Base-by-base conservation (phyloP, 1,140 invertebrate species). In the Caerostris extrusa region DNA sequence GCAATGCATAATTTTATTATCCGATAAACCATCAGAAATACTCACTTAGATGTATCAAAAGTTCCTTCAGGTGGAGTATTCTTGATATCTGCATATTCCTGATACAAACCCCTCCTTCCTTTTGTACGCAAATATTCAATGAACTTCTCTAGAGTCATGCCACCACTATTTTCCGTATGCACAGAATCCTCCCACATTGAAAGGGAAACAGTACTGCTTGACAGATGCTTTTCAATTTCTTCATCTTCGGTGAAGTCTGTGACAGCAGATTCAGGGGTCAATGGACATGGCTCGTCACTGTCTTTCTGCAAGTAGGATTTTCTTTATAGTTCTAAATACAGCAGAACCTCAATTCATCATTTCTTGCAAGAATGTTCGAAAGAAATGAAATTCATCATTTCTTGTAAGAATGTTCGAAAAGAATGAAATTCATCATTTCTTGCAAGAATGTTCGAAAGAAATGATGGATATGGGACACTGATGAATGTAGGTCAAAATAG, bases 71-170 rank as follows among this genome's bases (percentile, higher is more conserved):
- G 94, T 5, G 89, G 94, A 12, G 90, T 61, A 86, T 67, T 97
- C 95, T 98, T 97, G 91, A 99, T 98, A 95, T 98, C 97, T 34
- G 97, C 96, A 95, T 96, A 96, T 95, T 99, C 98, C 91, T 96
- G 97, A 96, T 95, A 97, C 95, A 99, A 97, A 3, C 98, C 98
- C 88, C 97, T 97, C 60, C 98, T 97, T 64, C 98, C 98, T 85
- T 97, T 97, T 55, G 97, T 96, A 86, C 97, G 97, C 5, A 98
- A 97, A 95, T 98, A 97, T 94, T 98, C 97, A 19, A 98, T 97
- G 95, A 99, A 97, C 95, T 98, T 97, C 93, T 97, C 97, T 95
- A 98, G 96, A 58, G 96, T 97, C 95, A 97, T 96, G 12, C 97
- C 97, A 3, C 93, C 91, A 4, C 56, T 53, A n/a, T 60, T 85